phyloP scores from a whole-genome alignment of 2,888 invertebrate species.

The Macaria liturata region DNA sequence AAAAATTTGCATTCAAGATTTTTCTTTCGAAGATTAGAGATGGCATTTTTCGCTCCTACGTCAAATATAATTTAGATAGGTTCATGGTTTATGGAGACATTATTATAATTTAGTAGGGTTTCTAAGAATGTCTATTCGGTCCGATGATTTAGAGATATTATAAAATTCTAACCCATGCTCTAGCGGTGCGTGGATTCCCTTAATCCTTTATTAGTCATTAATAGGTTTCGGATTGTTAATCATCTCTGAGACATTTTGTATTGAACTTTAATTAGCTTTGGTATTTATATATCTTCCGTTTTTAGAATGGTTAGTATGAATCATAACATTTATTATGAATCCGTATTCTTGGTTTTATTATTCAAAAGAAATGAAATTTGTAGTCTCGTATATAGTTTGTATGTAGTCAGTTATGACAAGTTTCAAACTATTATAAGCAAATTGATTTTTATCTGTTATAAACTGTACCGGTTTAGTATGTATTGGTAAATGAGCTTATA shows the following conservation, averaged over 20 bases:
- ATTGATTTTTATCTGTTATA: too few relatives aligned
- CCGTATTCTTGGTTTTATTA: neutral
- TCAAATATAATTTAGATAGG: conserved; percentile 71
- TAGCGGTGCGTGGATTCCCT: conserved; percentile 46
- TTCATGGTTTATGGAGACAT: conserved; percentile 64
- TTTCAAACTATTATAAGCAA: too few relatives aligned
- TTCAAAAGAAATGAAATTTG: neutral
- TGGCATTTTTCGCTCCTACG: conserved; percentile 62
- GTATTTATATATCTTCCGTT: conserved; percentile 37
- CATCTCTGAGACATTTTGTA: conserved; percentile 48
- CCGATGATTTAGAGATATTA: conserved; percentile 67
- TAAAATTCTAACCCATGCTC: conserved; percentile 50
- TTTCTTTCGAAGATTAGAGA: conserved; percentile 58
- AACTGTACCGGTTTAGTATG: too few relatives aligned
- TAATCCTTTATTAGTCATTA: conserved; percentile 69
- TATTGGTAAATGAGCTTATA: too few relatives aligned
- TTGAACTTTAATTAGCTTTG: conserved; percentile 35
- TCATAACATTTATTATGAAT: conserved; percentile 14
- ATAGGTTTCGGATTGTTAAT: conserved; percentile 65
- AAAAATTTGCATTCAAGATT: conserved; percentile 73
- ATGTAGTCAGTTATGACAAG: too few relatives aligned
- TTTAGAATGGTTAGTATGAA: conserved; percentile 20
- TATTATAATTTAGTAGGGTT: conserved; percentile 60
- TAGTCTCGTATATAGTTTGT: too few relatives aligned
- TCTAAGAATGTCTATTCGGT: conserved; percentile 60